These are phyloP conservation scores for Hirtodrosophila duncani DNA, from an alignment of 2,888 invertebrate species.

Conservation along the genomic window DNA sequence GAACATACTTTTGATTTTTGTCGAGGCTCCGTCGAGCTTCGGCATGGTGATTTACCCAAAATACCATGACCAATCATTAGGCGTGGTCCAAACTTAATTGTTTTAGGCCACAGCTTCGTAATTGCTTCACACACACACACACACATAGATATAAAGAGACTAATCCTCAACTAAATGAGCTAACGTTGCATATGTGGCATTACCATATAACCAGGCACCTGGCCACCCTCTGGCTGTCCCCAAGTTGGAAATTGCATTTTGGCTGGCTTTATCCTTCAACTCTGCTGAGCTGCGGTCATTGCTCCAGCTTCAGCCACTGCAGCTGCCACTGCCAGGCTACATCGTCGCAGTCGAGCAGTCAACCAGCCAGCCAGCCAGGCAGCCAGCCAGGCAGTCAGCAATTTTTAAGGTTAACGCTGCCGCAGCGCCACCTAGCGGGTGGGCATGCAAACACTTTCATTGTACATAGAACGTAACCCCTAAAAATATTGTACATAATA, in stretches of 20 bases:
- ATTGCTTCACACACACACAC: too few species aligned
- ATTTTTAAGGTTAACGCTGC: conserved; percentile 60
- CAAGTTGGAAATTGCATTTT: conserved; percentile 36
- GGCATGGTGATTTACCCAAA: too few species aligned
- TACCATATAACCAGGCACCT: too few species aligned
- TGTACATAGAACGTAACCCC: conserved; percentile 59
- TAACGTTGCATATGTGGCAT: background rate
- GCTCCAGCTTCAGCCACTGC: conserved; percentile 46
- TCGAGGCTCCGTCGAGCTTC: too few species aligned
- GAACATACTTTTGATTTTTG: too few species aligned
- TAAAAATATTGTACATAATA: conserved; percentile 42
- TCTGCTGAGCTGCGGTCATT: conserved; percentile 70
- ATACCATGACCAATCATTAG: too few species aligned
- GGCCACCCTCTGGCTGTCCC: background rate
- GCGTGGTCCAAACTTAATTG: too few species aligned
- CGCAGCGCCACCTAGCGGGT: conserved; percentile 53
- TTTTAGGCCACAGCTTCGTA: too few species aligned
- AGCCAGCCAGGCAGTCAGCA: conserved; percentile 17
- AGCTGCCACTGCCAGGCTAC: conserved; percentile 13
- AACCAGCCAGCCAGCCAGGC: conserved; percentile 24
- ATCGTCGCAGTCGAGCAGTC: conserved; percentile 41
- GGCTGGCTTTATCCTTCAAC: conserved; percentile 66
- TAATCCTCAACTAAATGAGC: too few species aligned
- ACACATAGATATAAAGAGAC: too few species aligned
- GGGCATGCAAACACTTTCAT: conserved; percentile 39